Evolutionary conservation across 2,888 invertebrate genomes (phyloP).

Genomic region (Platypus cylindrus): DNA sequence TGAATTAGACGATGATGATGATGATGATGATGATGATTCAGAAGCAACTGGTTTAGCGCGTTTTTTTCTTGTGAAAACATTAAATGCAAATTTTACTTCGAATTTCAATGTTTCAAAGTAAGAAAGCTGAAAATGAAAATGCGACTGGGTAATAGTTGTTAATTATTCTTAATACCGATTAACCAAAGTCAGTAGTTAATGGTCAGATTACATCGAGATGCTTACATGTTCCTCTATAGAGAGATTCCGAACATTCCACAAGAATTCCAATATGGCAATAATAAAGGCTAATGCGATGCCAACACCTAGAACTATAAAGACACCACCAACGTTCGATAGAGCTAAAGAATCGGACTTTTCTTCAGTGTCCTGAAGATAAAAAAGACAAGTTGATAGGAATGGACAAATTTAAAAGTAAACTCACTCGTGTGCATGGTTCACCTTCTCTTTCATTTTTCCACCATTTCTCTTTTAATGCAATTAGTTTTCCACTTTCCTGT

Average conservation of each 20-base stretch:
- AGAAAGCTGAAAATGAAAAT: conserved; percentile 42
- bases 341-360: conserved; percentile 37
- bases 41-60: conserved; percentile 35
- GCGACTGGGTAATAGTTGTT: too few species aligned
- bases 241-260: conserved; percentile 68
- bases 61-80: conserved; percentile 60
- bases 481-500: conserved; percentile 76
- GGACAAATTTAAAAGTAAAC: conserved; percentile 1
- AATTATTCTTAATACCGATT: too few species aligned
- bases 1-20: conserved; percentile 29
- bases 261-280: conserved; percentile 69
- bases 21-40: conserved; percentile 18
- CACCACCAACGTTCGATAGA: conserved; percentile 80
- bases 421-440: conserved; percentile 22
- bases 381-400: background rate
- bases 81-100: conserved; percentile 56
- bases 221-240: conserved; percentile 67
- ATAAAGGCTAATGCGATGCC: conserved; percentile 59
- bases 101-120: conserved; percentile 54
- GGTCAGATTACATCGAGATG: conserved; percentile 4
- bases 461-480: conserved; percentile 77
- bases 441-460: conserved; percentile 57
- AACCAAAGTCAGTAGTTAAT: background rate
- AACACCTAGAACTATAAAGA: conserved; percentile 69
- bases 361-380: conserved; percentile 6